Conservation (phyloP, 2,113 vertebrate species). For the Istiophorus platypterus region DNA sequence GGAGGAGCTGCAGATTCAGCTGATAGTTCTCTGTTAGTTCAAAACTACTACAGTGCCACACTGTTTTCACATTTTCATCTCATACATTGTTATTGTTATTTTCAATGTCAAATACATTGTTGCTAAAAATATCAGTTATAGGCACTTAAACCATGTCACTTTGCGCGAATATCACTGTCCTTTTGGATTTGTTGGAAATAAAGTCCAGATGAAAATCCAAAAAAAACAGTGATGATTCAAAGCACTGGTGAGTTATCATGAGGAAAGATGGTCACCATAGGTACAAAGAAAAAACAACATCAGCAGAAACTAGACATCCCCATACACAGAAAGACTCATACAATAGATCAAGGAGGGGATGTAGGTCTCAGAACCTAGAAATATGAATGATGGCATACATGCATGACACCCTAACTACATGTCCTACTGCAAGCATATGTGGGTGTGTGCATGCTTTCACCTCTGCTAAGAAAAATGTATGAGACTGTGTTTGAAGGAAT, state of each 20-base stretch:
- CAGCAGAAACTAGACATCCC: not conserved
- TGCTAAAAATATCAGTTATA: too few relatives aligned
- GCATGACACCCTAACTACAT: not conserved
- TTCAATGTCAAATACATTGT: too few relatives aligned
- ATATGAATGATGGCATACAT: not conserved
- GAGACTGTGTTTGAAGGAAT: constrained; percentile 7
- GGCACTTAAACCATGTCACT: too few relatives aligned
- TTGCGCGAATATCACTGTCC: too few relatives aligned
- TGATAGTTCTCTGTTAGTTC: too few relatives aligned
- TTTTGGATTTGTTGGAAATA: too few relatives aligned
- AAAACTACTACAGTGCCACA: too few relatives aligned
- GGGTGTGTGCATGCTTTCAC: not conserved
- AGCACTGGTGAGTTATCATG: too few relatives aligned
- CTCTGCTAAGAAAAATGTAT: not conserved
- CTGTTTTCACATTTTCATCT: too few relatives aligned
- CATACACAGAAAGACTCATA: not conserved
- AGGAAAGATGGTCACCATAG: not conserved
- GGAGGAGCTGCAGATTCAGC: too few relatives aligned
- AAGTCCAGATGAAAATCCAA: not conserved
- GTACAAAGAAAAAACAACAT: not conserved
- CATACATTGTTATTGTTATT: too few relatives aligned
- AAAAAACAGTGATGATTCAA: too few relatives aligned
- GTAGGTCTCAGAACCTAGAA: not conserved
- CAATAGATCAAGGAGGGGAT: not conserved
- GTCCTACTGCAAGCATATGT: not conserved